phyloP scores from a whole-genome alignment of 2,113 vertebrate genomes.

The Eretmochelys imbricata region DNA sequence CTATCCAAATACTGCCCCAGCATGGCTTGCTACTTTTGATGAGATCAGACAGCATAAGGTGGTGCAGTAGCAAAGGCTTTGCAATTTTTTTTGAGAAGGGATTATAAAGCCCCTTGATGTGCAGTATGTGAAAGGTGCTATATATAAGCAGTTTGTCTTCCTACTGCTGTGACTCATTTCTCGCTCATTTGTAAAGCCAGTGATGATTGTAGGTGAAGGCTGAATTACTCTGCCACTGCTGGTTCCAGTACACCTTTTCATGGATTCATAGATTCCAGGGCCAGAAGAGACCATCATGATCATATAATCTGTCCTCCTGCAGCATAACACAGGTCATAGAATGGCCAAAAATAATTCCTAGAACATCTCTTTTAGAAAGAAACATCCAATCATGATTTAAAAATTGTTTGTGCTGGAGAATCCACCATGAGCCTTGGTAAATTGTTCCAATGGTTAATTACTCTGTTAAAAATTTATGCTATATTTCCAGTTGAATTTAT shows the following conservation, averaged over 20 bases:
- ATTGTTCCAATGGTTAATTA: neutral
- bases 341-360: neutral
- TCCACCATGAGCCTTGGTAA: neutral
- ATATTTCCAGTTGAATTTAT: neutral
- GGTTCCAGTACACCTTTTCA: neutral
- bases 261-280: neutral
- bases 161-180: neutral
- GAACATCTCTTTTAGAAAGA: neutral
- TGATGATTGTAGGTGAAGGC: neutral
- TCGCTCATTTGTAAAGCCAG: neutral
- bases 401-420: neutral
- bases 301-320: neutral
- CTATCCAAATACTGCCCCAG: neutral
- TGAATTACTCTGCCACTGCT: neutral
- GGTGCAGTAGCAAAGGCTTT: neutral
- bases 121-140: neutral
- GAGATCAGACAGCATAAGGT: neutral
- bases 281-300: neutral
- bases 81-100: neutral
- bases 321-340: neutral
- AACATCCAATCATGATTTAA: neutral
- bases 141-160: neutral
- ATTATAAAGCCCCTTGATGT: neutral
- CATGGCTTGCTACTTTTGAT: neutral
- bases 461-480: neutral